Conservation (phyloP, 2,797 vertebrate species). For the Sebastes miniatus region DNA sequence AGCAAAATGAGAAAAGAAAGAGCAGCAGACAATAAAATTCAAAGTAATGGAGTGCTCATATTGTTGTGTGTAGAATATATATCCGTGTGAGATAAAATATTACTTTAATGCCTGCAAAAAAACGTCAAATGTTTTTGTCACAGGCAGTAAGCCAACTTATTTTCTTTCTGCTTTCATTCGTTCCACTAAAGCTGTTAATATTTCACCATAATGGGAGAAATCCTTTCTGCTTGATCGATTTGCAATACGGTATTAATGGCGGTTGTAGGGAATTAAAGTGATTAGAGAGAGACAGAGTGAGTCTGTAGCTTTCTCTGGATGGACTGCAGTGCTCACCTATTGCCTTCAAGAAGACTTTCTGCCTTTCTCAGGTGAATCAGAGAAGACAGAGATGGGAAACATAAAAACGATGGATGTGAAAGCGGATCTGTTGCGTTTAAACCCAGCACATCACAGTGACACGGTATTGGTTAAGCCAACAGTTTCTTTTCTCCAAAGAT, state of each 20-base stretch:
- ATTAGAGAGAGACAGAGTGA: conserved; percentile 20
- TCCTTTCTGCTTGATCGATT: conserved; percentile 25
- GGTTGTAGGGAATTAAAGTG: conserved; percentile 28
- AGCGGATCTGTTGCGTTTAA: background rate
- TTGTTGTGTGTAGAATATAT: conserved; percentile 22
- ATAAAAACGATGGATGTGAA: conserved; percentile 1
- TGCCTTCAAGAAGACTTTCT: background rate
- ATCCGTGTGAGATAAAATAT: conserved; percentile 41
- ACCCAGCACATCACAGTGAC: background rate
- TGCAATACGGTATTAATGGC: conserved; percentile 19
- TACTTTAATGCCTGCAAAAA: conserved; percentile 31
- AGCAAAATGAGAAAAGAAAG: conserved; percentile 17
- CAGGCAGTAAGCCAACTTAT: conserved; percentile 15
- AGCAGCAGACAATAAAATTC: conserved; percentile 46
- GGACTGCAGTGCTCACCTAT: background rate
- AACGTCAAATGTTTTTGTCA: conserved; percentile 17
- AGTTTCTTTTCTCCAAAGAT: background rate
- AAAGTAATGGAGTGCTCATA: conserved; percentile 40
- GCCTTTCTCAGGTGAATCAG: background rate
- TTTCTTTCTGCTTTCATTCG: conserved; percentile 31
- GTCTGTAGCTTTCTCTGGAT: background rate
- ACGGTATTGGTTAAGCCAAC: background rate
- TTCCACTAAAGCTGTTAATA: conserved; percentile 41
- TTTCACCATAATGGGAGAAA: conserved; percentile 33
- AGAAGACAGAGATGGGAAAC: conserved; percentile 1